A percentile compares a stretch with the other conserved stretches of the same genome.
Conservation (phyloP, 1,140 invertebrate species). For the Triops longicaudatus region DNA sequence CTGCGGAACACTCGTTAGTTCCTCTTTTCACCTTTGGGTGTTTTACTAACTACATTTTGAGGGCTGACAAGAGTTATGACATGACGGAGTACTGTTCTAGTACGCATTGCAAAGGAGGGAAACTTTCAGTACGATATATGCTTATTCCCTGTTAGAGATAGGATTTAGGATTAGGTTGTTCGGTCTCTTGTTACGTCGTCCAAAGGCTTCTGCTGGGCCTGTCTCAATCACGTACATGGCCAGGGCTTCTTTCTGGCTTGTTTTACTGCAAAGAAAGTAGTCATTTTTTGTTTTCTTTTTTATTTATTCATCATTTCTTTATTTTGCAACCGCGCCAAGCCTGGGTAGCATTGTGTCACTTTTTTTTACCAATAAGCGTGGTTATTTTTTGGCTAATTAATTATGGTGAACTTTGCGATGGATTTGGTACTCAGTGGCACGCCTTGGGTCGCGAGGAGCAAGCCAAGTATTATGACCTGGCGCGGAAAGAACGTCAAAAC, state of each 20-base stretch:
- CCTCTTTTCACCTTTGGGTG: background rate
- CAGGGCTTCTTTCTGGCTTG: slow-evolving; percentile 5
- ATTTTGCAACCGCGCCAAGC: background rate
- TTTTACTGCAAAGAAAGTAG: background rate
- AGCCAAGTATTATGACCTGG: slow-evolving; percentile 99
- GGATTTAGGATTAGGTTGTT: slow-evolving; percentile 1
- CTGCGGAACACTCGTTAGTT: background rate
- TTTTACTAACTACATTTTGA: slow-evolving; percentile 9
- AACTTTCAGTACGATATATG: background rate
- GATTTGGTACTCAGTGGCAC: slow-evolving; percentile 76
- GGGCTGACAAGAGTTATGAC: background rate
- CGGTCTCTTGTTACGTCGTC: background rate
- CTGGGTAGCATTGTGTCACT: slow-evolving; percentile 12
- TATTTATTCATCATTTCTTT: slow-evolving; percentile 18
- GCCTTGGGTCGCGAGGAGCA: slow-evolving; percentile 96
- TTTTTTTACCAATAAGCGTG: background rate
- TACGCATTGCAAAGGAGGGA: background rate
- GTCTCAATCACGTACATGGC: slow-evolving; percentile 5
- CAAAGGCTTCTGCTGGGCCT: slow-evolving; percentile 13
- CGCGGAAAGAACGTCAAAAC: slow-evolving; percentile 91
- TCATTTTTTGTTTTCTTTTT: slow-evolving; percentile 23
- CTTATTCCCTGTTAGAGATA: background rate
- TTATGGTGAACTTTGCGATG: slow-evolving; percentile 32
- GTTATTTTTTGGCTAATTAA: background rate
- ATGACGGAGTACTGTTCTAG: background rate